Conservation (phyloP, 2,113 vertebrate genomes). For the Seriola dumerili region DNA sequence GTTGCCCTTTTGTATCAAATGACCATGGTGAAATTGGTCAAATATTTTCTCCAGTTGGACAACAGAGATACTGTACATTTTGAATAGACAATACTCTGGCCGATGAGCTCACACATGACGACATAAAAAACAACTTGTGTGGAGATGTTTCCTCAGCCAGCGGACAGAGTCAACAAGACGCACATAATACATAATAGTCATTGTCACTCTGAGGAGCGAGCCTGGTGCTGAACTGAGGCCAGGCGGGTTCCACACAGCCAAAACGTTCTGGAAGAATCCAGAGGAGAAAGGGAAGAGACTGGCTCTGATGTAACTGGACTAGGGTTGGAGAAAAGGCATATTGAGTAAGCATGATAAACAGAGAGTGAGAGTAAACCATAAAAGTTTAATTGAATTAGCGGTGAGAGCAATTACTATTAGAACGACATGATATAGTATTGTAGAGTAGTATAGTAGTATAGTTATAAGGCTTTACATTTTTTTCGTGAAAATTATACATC, state of each 20-base stretch:
- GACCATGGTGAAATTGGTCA: not conserved
- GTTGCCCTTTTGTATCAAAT: not conserved
- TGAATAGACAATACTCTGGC: conserved; percentile 9
- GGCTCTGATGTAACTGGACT: conserved; percentile 26
- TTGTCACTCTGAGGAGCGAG: conserved; percentile 60
- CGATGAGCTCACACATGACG: conserved; percentile 10
- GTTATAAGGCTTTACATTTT: not conserved
- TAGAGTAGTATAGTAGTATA: too few relatives aligned
- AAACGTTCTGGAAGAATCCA: conserved; percentile 46
- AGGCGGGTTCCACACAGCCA: conserved; percentile 22
- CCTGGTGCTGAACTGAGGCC: conserved; percentile 35
- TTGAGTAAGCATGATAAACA: conserved; percentile 20
- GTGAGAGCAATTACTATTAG: not conserved
- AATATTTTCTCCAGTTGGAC: not conserved
- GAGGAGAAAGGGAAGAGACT: conserved; percentile 28
- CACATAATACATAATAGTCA: conserved; percentile 44
- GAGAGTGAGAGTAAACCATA: not conserved
- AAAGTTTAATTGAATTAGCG: not conserved
- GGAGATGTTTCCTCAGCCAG: conserved; percentile 27
- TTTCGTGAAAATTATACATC: not conserved
- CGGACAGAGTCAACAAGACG: not conserved
- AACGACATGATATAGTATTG: not conserved
- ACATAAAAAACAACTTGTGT: conserved; percentile 6
- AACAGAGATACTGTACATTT: conserved; percentile 17
- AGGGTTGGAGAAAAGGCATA: not conserved